Conservation (phyloP, 2,888 invertebrate genomes). For the Microctonus brassicae region DNA sequence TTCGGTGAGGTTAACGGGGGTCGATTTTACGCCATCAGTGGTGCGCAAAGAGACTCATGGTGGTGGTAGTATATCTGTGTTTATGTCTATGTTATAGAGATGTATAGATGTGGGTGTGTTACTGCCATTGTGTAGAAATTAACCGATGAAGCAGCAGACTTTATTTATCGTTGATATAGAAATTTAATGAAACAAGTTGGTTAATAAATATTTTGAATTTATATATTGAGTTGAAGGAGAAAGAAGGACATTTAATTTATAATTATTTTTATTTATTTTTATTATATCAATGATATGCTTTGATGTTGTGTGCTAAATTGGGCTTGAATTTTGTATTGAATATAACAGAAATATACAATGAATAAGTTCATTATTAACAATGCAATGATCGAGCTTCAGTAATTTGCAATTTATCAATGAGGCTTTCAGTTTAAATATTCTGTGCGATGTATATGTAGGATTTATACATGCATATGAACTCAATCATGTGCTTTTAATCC, state of each 20-base stretch:
- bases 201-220: not conserved
- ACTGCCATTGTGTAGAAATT: not conserved
- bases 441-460: not conserved
- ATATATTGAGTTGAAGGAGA: not conserved
- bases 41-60: constrained; percentile 22
- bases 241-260: not conserved
- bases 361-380: too few relatives aligned
- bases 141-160: not conserved
- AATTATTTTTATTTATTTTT: too few relatives aligned
- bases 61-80: not conserved
- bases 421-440: not conserved
- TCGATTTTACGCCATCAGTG: constrained; percentile 31
- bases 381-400: too few relatives aligned
- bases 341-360: too few relatives aligned
- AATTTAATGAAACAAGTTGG: constrained; percentile 2
- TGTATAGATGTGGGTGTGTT: too few relatives aligned
- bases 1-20: constrained; percentile 30
- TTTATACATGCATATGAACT: not conserved
- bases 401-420: not conserved
- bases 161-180: constrained; percentile 17
- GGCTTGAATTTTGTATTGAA: too few relatives aligned
- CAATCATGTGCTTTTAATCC: too few relatives aligned
- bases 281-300: too few relatives aligned
- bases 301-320: too few relatives aligned
- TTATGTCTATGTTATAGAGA: too few relatives aligned